These are phyloP conservation scores for Mus minutoides DNA, from an alignment of 2,797 vertebrate species.

Conservation along the genomic window DNA sequence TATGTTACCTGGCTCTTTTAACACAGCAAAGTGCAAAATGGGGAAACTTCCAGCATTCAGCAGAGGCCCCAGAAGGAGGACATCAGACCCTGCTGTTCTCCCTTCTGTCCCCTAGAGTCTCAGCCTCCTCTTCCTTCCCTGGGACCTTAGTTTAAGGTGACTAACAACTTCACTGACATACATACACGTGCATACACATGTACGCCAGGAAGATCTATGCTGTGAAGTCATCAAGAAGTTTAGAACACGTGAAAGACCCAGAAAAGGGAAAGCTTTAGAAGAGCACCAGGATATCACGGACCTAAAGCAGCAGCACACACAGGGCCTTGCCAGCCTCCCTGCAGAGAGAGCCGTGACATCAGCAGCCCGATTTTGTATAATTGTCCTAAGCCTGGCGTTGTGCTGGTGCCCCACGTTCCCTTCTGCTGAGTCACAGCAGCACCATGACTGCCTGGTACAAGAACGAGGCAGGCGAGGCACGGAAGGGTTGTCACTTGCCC, in stretches of 20 bases:
- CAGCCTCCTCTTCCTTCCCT: neutral
- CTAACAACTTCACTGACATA: neutral
- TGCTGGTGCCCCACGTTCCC: neutral
- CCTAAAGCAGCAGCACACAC: fast-evolving
- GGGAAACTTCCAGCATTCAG: neutral
- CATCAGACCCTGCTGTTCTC: neutral
- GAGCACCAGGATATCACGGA: neutral
- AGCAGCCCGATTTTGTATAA: neutral
- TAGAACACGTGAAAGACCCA: neutral
- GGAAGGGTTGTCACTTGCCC: neutral
- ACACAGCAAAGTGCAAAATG: neutral
- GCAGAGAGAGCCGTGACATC: too few relatives aligned
- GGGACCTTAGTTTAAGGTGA: neutral
- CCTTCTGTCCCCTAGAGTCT: neutral
- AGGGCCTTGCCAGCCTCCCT: neutral
- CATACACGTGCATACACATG: fast-evolving
- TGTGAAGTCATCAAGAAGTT: neutral
- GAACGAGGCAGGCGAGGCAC: neutral
- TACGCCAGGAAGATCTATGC: neutral
- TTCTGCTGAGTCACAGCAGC: neutral
- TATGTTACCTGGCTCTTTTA: neutral
- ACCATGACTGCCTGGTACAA: neutral
- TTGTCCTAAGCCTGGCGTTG: fast-evolving
- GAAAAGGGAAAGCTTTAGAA: neutral
- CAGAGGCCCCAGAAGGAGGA: neutral